Evolutionary conservation across 2,888 invertebrate genomes (phyloP).

Genomic region (Fragum fragum): DNA sequence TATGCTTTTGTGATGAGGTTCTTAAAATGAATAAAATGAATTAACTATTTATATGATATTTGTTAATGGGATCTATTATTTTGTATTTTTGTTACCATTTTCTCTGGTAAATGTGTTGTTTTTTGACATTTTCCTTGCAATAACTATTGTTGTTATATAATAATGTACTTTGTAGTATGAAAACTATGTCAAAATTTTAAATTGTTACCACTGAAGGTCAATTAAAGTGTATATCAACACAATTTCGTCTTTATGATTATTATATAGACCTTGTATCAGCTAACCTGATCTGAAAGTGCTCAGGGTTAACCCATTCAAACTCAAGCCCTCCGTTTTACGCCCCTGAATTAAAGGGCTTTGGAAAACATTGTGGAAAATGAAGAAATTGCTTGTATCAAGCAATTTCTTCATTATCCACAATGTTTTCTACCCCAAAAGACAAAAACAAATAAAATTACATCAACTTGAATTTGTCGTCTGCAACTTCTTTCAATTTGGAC

Average conservation of each 20-base stretch:
- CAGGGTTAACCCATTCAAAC: too few species aligned
- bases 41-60: background rate
- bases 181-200: constrained; percentile 24
- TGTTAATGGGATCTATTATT: background rate
- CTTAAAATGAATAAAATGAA: too few species aligned
- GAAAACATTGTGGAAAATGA: too few species aligned
- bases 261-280: background rate
- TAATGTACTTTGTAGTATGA: constrained; percentile 22
- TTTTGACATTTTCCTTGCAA: background rate
- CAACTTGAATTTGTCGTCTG: too few species aligned
- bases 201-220: constrained; percentile 19
- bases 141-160: constrained; percentile 17
- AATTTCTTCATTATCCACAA: too few species aligned
- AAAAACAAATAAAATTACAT: too few species aligned
- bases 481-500: too few species aligned
- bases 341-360: too few species aligned
- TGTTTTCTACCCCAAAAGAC: too few species aligned
- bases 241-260: background rate
- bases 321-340: too few species aligned
- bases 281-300: background rate
- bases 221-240: constrained; percentile 26
- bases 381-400: too few species aligned
- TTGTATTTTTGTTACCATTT: constrained; percentile 15
- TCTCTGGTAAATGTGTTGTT: constrained; percentile 14
- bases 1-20: too few species aligned